Conservation (phyloP, 35 echinoderm and acorn worm species). For the Amphiura filiformis region DNA sequence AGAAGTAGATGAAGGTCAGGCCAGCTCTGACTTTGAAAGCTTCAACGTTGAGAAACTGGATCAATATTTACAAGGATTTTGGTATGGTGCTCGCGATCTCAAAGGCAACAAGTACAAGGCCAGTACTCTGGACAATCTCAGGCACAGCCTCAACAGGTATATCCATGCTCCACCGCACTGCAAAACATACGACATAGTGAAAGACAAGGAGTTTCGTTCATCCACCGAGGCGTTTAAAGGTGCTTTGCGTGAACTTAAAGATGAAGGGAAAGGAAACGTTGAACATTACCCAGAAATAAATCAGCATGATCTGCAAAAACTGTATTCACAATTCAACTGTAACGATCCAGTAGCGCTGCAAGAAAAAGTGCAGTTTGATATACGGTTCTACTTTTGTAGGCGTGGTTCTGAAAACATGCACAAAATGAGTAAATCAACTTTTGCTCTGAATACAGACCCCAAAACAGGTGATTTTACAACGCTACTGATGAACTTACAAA, state of each 20-base stretch:
- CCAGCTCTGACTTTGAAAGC: not conserved
- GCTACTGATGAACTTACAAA: conserved; percentile 27
- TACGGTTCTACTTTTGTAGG: conserved; percentile 19
- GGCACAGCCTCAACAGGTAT: not conserved
- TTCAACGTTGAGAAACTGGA: not conserved
- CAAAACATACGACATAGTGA: not conserved
- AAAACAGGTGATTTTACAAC: not conserved
- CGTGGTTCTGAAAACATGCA: conserved; percentile 37
- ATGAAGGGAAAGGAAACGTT: conserved; percentile 8
- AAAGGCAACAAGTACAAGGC: not conserved
- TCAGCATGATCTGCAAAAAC: not conserved
- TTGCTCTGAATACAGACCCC: not conserved
- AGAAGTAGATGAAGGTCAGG: not conserved
- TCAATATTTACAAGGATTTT: not conserved
- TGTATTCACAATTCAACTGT: not conserved
- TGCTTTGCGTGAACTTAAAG: conserved; percentile 16
- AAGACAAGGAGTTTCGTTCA: not conserved
- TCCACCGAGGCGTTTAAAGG: conserved; percentile 14
- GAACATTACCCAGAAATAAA: conserved; percentile 28
- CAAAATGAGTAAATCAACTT: conserved; percentile 9
- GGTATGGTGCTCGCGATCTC: not conserved
- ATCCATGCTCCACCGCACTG: not conserved
- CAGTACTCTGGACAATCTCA: not conserved
- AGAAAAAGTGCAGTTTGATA: conserved; percentile 33
- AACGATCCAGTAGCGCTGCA: not conserved